Conservation (phyloP, 2,797 vertebrate genomes). For the Gephyroberyx darwinii region DNA sequence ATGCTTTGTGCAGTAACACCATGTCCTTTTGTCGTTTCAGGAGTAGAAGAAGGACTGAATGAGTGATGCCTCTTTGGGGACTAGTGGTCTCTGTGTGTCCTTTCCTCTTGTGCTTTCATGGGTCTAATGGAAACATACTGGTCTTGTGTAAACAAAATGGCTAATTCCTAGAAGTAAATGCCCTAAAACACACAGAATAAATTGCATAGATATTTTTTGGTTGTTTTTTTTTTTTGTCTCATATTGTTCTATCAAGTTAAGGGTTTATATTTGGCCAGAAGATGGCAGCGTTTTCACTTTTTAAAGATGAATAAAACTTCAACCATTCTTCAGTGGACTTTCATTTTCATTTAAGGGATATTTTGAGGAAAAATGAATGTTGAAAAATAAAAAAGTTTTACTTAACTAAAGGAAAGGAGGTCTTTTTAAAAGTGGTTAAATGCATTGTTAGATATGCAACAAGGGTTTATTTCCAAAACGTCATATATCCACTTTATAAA, state of each 20-base stretch:
- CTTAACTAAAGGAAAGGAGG: too few species aligned
- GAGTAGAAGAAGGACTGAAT: not conserved
- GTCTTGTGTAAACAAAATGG: slow-evolving; percentile 4
- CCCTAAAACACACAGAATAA: slow-evolving; percentile 14
- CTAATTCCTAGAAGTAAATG: slow-evolving; percentile 27
- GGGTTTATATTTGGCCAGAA: slow-evolving; percentile 42
- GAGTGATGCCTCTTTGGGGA: slow-evolving; percentile 43
- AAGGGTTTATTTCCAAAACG: too few species aligned
- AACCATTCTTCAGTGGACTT: not conserved
- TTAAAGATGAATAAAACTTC: not conserved
- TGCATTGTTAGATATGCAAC: too few species aligned
- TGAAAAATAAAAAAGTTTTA: too few species aligned
- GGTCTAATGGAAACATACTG: slow-evolving; percentile 4
- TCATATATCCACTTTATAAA: too few species aligned
- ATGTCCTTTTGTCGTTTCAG: slow-evolving; percentile 64
- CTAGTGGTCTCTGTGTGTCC: not conserved
- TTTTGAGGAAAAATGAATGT: too few species aligned
- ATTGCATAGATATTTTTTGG: not conserved
- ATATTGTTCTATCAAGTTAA: not conserved
- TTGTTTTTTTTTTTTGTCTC: not conserved
- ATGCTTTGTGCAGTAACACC: slow-evolving; percentile 37
- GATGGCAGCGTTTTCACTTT: slow-evolving; percentile 45
- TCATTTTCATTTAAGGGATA: too few species aligned
- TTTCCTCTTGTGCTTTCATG: not conserved
- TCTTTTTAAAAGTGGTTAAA: too few species aligned